Evolutionary conservation across 1,140 invertebrate genomes (phyloP).

Genomic region (Nebria ingens): DNA sequence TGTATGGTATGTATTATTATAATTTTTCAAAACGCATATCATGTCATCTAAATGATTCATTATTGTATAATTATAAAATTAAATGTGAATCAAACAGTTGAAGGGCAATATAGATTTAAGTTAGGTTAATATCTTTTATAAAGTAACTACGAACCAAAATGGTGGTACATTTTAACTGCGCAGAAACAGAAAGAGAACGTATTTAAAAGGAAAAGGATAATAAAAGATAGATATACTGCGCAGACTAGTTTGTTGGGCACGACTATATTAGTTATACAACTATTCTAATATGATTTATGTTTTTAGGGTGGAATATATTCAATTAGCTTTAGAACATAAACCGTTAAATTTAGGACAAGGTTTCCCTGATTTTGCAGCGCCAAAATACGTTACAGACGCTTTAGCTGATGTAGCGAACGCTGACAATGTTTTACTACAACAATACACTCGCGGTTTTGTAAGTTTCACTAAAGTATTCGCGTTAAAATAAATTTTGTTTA

Average conservation of each 20-base stretch:
- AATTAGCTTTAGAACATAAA: slow-evolving; percentile 76
- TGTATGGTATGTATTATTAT: slow-evolving; percentile 37
- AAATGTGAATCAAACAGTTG: too few relatives aligned
- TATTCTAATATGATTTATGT: not conserved
- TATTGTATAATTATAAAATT: too few relatives aligned
- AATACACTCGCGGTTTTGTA: slow-evolving; percentile 86
- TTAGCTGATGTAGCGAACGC: slow-evolving; percentile 55
- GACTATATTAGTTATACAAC: too few relatives aligned
- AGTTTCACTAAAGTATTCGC: slow-evolving; percentile 11
- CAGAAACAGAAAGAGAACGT: too few relatives aligned
- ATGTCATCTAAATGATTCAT: slow-evolving; percentile 11
- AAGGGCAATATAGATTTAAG: slow-evolving; percentile 12
- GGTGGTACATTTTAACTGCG: too few relatives aligned
- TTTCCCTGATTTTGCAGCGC: slow-evolving; percentile 89
- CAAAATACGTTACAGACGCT: slow-evolving; percentile 71
- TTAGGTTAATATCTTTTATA: slow-evolving; percentile 16
- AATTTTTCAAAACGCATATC: slow-evolving; percentile 7
- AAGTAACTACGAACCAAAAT: slow-evolving; percentile 15
- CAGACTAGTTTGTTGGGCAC: too few relatives aligned
- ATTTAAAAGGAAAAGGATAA: too few relatives aligned
- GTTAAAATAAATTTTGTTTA: slow-evolving; percentile 8
- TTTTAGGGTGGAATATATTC: slow-evolving; percentile 89
- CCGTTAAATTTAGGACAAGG: slow-evolving; percentile 95
- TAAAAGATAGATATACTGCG: too few relatives aligned
- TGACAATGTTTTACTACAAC: slow-evolving; percentile 71